Evolutionary conservation across 2,797 vertebrate genomes (phyloP).

Genomic region (Zalophus californianus): DNA sequence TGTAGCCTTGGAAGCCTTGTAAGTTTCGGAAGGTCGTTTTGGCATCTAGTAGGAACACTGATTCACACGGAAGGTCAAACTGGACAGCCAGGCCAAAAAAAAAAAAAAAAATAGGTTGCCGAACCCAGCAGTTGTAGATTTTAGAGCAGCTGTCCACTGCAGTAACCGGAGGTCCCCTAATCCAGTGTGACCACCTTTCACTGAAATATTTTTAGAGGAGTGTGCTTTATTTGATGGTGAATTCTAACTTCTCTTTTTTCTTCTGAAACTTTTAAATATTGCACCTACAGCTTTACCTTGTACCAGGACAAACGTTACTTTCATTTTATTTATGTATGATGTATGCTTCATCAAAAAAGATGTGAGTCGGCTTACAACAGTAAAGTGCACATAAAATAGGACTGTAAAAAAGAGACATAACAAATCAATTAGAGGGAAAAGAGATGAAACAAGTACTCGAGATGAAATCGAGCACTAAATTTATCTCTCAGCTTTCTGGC

Average conservation of each 20-base stretch:
- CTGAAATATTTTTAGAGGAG: not conserved
- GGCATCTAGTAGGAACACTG: constrained; percentile 28
- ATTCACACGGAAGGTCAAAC: constrained; percentile 63
- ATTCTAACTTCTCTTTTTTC: not conserved
- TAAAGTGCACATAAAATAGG: not conserved
- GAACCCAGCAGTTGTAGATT: not conserved
- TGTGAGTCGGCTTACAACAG: not conserved
- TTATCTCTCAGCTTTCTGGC: constrained; percentile 49
- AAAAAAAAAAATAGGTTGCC: not conserved
- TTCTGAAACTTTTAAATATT: constrained; percentile 17
- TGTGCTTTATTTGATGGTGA: not conserved
- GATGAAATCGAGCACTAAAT: constrained; percentile 47
- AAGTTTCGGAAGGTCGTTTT: constrained; percentile 75
- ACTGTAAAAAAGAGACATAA: not conserved
- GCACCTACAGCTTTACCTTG: not conserved
- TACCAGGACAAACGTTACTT: not conserved
- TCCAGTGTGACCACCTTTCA: not conserved
- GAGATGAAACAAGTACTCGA: constrained; percentile 34
- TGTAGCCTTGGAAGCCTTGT: constrained; percentile 66
- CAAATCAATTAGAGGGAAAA: constrained; percentile 57
- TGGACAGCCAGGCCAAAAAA: not conserved
- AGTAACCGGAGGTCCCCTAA: not conserved
- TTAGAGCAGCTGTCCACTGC: not conserved
- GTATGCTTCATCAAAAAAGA: not conserved
- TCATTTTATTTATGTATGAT: not conserved